Conservation (phyloP, 2,888 invertebrate genomes). For the Trichacis sp. region DNA sequence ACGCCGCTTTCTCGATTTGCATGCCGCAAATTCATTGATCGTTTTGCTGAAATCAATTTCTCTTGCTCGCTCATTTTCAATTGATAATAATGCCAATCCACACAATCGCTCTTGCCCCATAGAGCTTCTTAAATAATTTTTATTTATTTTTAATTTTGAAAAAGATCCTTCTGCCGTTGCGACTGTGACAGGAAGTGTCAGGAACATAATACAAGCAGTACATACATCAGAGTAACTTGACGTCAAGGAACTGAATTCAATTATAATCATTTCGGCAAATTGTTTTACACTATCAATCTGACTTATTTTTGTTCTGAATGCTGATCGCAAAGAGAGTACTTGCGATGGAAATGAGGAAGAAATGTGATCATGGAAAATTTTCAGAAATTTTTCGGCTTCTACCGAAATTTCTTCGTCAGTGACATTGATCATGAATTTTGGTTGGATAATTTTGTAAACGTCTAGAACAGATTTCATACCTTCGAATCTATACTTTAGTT, state of each 20-base stretch:
- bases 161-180: slow-evolving; percentile 24
- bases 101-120: slow-evolving; percentile 25
- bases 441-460: too few species aligned
- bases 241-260: slow-evolving; percentile 8
- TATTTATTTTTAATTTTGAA: slow-evolving; percentile 34
- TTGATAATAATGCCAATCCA: slow-evolving; percentile 24
- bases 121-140: slow-evolving; percentile 26
- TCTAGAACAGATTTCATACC: too few species aligned
- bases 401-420: not conserved
- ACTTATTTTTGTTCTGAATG: too few species aligned
- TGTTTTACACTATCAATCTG: too few species aligned
- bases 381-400: slow-evolving; percentile 7
- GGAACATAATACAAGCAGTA: slow-evolving; percentile 19
- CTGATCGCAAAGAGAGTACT: too few species aligned
- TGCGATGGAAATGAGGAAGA: not conserved
- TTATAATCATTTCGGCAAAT: too few species aligned
- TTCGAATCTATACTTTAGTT: too few species aligned
- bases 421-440: too few species aligned
- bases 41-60: slow-evolving; percentile 2
- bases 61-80: slow-evolving; percentile 17
- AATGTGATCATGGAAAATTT: slow-evolving; percentile 2
- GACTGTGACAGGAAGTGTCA: slow-evolving; percentile 25
- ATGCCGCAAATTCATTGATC: slow-evolving; percentile 1
- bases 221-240: slow-evolving; percentile 2
- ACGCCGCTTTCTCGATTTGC: too few species aligned